phyloP scores from a whole-genome alignment of 2,113 vertebrate species.

The Heterochromis multidens region DNA sequence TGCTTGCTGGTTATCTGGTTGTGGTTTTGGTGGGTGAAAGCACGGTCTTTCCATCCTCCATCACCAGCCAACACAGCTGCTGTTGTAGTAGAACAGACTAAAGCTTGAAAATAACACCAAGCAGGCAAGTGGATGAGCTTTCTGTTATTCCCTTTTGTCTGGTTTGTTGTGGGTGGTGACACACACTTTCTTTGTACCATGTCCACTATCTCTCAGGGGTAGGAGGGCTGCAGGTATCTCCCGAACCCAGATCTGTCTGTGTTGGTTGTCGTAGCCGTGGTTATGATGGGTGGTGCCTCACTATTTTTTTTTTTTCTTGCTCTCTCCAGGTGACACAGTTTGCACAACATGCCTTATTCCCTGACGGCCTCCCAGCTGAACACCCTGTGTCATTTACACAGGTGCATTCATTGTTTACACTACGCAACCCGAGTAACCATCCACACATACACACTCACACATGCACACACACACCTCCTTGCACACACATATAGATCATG shows the following conservation, averaged over 20 bases:
- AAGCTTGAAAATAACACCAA: neutral
- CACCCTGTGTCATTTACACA: slow-evolving; percentile 74
- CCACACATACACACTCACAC: slow-evolving; percentile 14
- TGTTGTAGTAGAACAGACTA: neutral
- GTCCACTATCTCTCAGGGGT: neutral
- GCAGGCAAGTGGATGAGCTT: neutral
- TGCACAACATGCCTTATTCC: slow-evolving; percentile 73
- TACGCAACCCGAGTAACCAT: slow-evolving; percentile 68
- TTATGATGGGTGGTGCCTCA: slow-evolving; percentile 32
- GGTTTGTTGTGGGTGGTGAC: neutral
- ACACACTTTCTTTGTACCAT: neutral
- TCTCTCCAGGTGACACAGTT: slow-evolving; percentile 72
- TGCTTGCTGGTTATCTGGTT: neutral
- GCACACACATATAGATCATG: neutral
- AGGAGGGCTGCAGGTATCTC: neutral
- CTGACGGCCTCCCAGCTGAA: slow-evolving; percentile 53
- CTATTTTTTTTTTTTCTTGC: neutral
- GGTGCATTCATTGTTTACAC: slow-evolving; percentile 72
- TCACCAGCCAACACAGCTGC: slow-evolving; percentile 1
- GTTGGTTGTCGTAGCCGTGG: neutral
- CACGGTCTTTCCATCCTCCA: neutral
- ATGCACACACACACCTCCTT: neutral
- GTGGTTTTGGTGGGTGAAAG: slow-evolving; percentile 5
- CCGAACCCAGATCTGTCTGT: neutral
- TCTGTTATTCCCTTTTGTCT: neutral